Conservation (phyloP, 1,140 invertebrate genomes). For the Scaptomyza montana region DNA sequence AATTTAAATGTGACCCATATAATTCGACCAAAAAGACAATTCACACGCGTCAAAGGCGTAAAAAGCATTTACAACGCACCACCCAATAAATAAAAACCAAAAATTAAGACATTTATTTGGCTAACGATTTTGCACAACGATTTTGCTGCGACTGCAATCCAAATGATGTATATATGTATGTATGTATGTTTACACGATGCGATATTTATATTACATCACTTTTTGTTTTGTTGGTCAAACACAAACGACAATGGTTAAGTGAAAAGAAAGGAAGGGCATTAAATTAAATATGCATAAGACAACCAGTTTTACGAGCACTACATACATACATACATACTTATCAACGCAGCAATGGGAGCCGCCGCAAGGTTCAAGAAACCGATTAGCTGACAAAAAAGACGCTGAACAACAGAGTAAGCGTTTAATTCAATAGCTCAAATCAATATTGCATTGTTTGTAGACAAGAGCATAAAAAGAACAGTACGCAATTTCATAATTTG, state of each 20-base stretch:
- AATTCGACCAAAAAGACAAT: slow-evolving; percentile 32
- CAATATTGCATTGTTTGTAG: slow-evolving; percentile 13
- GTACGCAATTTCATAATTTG: slow-evolving; percentile 5
- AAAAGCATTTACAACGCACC: slow-evolving; percentile 28
- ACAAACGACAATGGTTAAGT: slow-evolving; percentile 16
- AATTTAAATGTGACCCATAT: slow-evolving; percentile 57
- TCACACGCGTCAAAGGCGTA: slow-evolving; percentile 59
- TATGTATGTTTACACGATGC: slow-evolving; percentile 17
- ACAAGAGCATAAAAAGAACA: slow-evolving; percentile 10
- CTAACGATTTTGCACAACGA: slow-evolving; percentile 52
- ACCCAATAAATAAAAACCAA: not conserved
- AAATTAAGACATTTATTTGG: slow-evolving; percentile 45
- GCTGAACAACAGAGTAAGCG: slow-evolving; percentile 21
- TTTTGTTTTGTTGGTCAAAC: slow-evolving; percentile 51
- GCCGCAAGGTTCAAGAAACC: slow-evolving; percentile 64
- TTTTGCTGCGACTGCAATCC: slow-evolving; percentile 45
- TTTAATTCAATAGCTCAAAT: slow-evolving; percentile 46
- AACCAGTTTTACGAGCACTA: slow-evolving; percentile 69
- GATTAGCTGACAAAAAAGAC: slow-evolving; percentile 37
- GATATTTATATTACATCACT: slow-evolving; percentile 62
- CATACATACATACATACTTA: not conserved
- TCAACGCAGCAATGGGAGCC: not conserved
- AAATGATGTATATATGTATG: slow-evolving; percentile 27
- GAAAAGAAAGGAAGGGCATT: slow-evolving; percentile 53
- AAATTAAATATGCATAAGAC: slow-evolving; percentile 53